A percentile compares a stretch with the other conserved stretches of the same genome.
Evolutionary conservation across 2,113 vertebrate genomes (phyloP).

Genomic region (Cryptoleucopteryx plumbea): DNA sequence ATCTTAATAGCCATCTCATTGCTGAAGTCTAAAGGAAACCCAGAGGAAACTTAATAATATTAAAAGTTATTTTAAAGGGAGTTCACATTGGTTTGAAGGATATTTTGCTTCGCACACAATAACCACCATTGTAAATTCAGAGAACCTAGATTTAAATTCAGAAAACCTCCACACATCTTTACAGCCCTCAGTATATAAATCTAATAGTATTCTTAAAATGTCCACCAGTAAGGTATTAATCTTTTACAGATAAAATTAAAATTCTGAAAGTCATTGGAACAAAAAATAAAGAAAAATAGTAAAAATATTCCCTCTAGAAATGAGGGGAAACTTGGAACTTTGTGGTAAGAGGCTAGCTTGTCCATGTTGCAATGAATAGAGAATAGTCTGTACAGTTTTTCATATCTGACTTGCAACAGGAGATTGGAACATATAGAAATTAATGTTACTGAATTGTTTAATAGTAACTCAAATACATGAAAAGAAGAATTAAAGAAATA

Average conservation of each 20-base stretch:
- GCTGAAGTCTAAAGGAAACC: slow-evolving; percentile 71
- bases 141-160: slow-evolving; percentile 53
- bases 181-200: slow-evolving; percentile 55
- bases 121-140: slow-evolving; percentile 71
- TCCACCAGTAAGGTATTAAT: slow-evolving; percentile 37
- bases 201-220: slow-evolving; percentile 29
- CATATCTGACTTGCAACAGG: slow-evolving; percentile 24
- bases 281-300: slow-evolving; percentile 52
- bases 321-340: slow-evolving; percentile 57
- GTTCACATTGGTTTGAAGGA: slow-evolving; percentile 67
- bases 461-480: slow-evolving; percentile 39
- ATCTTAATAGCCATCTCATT: slow-evolving; percentile 69
- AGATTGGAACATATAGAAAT: slow-evolving; percentile 54
- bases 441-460: slow-evolving; percentile 66
- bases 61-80: slow-evolving; percentile 78
- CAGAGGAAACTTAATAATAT: slow-evolving; percentile 76
- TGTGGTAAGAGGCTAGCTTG: slow-evolving; percentile 52
- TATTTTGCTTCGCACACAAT: slow-evolving; percentile 69
- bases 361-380: slow-evolving; percentile 61
- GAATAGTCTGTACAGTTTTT: slow-evolving; percentile 53
- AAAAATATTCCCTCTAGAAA: slow-evolving; percentile 58
- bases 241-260: slow-evolving; percentile 69
- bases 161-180: slow-evolving; percentile 55
- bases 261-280: slow-evolving; percentile 46
- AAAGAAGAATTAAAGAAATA: slow-evolving; percentile 54